Percentiles rank a stretch among this genome's conserved stretches.
Conservation (phyloP, 2,797 vertebrate species). For the Apogon talboti region DNA sequence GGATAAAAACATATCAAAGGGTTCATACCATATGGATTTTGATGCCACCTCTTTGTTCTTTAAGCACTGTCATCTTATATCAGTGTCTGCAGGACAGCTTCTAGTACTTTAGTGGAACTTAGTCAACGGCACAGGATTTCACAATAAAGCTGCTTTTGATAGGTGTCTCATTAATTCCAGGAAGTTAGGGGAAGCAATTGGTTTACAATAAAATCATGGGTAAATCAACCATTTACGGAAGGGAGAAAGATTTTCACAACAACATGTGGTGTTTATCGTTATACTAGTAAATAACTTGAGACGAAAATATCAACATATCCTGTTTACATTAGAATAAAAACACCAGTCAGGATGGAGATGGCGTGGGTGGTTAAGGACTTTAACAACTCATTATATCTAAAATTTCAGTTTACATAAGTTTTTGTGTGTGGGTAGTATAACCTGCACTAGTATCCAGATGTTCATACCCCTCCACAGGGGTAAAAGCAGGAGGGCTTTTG, state of each 20-base stretch:
- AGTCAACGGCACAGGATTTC: constrained; percentile 24
- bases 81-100: constrained; percentile 34
- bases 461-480: no score
- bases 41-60: constrained; percentile 58
- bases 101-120: constrained; percentile 26
- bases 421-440: constrained; percentile 10
- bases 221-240: constrained; percentile 34
- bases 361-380: constrained; percentile 51
- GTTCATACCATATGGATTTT: constrained; percentile 51
- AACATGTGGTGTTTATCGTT: constrained; percentile 68
- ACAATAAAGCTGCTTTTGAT: constrained; percentile 38
- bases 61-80: constrained; percentile 42
- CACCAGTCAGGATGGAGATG: constrained; percentile 26
- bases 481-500: no score
- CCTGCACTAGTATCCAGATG: constrained; percentile 15
- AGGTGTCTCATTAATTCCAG: constrained; percentile 36
- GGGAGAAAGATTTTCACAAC: constrained; percentile 31
- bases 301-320: constrained; percentile 61
- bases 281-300: constrained; percentile 59
- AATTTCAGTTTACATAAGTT: constrained; percentile 14
- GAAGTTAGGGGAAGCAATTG: constrained; percentile 35
- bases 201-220: constrained; percentile 59
- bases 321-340: constrained; percentile 71
- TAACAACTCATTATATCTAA: constrained; percentile 24
- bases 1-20: constrained; percentile 53